Evolutionary conservation across 1,140 invertebrate genomes (phyloP), one percentile per base, ranked within the genome.

Genomic region (Aphis gossypii): DNA sequence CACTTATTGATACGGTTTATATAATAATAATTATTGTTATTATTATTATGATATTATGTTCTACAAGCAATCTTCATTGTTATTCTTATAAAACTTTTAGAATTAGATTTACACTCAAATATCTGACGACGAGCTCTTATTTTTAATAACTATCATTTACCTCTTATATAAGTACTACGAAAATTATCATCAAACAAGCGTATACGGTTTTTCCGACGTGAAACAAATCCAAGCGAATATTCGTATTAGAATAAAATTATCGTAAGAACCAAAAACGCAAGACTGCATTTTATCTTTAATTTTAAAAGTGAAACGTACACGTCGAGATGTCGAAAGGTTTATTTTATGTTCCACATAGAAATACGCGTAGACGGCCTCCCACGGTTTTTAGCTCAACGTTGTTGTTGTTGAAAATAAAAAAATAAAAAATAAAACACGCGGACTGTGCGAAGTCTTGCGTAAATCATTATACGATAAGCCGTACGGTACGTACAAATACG

Each of bases 391-490:
- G 14, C 11, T 18, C 48, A 14, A 41, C 41, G 3, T 9, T 30
- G 5, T 48, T 5, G 84, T 87, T 54, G 5, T 48, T 14, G 84
- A 48, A 54, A n/a, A 54, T 35, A 35, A 35, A 35, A 35, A 35
- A 35, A 35, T 35, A 89, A 89, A 51, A 23, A 35, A 30, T 9
- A 51, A 88, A 51, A 88, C 30, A 35, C 46, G 41, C 38, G 11
- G 25, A 23, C 82, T 38, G 41, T 38, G 41, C 38, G 11, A 44
- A 87, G 86, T 35, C n/a, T 88, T 21, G 46, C 46, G 86, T 88
- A 46, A 51, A 88, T 88, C 51, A 51, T 51, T 51, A 51, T n/a
- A 88, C 46, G n/a, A 38, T 51, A 89, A 89, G 48, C n/a, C n/a
- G 44, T 1, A 3, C 1, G 5, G 41, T 11, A 14, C 9, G 9